A percentile compares a stretch with the other conserved stretches of the same genome.
phyloP scores from a whole-genome alignment of 2,113 vertebrate genomes.

The Prunella himalayana region DNA sequence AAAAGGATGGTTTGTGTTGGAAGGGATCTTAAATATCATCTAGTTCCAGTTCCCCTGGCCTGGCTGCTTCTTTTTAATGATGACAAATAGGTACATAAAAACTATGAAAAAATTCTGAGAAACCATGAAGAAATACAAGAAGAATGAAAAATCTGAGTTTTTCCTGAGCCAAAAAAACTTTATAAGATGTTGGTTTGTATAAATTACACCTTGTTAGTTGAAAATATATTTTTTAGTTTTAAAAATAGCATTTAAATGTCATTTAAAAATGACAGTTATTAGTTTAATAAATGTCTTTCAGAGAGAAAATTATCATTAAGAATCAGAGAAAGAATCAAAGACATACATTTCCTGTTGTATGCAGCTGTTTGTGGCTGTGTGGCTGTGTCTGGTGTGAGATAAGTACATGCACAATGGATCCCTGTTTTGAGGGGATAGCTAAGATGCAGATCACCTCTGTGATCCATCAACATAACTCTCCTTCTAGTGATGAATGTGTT shows the following conservation, averaged over 20 bases:
- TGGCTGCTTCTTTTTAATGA: background rate
- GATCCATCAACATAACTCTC: background rate
- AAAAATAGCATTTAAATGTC: background rate
- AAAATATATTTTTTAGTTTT: background rate
- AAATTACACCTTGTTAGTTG: background rate
- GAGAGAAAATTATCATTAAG: background rate
- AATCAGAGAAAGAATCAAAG: background rate
- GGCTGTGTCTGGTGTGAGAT: background rate
- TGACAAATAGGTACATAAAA: no score
- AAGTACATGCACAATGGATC: accelerated
- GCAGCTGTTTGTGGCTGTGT: background rate
- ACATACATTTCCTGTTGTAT: accelerated
- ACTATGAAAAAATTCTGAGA: background rate
- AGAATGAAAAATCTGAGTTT: background rate
- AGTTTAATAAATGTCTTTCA: background rate
- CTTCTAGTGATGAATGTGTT: background rate
- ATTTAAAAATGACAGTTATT: no score
- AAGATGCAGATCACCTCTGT: accelerated
- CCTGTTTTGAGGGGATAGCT: background rate
- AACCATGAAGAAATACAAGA: background rate
- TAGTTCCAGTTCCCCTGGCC: background rate
- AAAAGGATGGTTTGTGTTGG: background rate
- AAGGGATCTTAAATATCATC: background rate
- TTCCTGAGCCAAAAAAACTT: background rate
- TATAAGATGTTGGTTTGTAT: accelerated